Base-by-base conservation (phyloP, 1,140 invertebrate genomes). In the Wasmannia auropunctata region DNA sequence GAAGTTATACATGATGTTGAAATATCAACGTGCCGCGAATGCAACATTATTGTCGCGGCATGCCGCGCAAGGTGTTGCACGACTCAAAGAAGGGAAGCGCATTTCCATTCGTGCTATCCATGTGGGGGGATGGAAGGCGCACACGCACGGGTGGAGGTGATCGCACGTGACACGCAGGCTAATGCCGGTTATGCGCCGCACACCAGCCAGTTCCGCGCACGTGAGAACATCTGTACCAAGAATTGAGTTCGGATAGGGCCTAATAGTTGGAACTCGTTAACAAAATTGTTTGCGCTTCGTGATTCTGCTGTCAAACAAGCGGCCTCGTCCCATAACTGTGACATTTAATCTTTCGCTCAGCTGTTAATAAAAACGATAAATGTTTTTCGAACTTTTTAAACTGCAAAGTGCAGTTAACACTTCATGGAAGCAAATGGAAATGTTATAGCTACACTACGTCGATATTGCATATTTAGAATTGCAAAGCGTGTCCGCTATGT, bases 241-340 rank as follows among this genome's bases (percentile, higher is more conserved):
- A 91, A 91, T 91, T 63, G 87, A 84, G 60, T 70, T 87, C 79
- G 67, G 87, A 90, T 90, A 54, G 88, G 19, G 22, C 37, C 86
- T 90, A 90, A 90, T 90, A 87, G 86, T 75, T 62, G 60, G 40
- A 63, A 80, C 88, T 90, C 88, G 88, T 90, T 90, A 90, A 83
- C 86, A 75, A 90, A 90, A 90, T 90, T 90, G 89, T 87, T 90
- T 90, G 89, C 58, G 69, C 81, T 90, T 90, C 88, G 88, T 90
- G 89, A 90, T 87, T 76, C 62, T 28, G 74, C 75, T 90, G 62
- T 49, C 51, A 63, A 76, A 85, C 77, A 80, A 63, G 69, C 56
- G 40, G 19, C 16, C 76, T 22, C 34, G 3, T 25, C 7, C 34
- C 31, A 49, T 65, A 58, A 58, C 31, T 22, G 6, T 14, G n/a